Conservation (phyloP, 2,888 invertebrate species). For the Phragmatobia fuliginosa region DNA sequence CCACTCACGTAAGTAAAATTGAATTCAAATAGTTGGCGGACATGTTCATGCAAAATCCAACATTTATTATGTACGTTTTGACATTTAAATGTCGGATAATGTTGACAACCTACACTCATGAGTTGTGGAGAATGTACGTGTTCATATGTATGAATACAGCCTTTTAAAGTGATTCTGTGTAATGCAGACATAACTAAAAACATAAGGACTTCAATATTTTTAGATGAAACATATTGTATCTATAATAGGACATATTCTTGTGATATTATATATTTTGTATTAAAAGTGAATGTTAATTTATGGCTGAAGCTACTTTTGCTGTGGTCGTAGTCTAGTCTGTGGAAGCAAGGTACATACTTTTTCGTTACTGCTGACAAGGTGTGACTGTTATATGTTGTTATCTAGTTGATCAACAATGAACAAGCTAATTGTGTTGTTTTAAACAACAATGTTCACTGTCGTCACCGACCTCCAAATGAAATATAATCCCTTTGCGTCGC, state of each 20-base stretch:
- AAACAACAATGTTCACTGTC: conserved; percentile 63
- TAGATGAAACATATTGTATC: neutral
- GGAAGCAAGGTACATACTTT: conserved; percentile 1
- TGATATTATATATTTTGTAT: neutral
- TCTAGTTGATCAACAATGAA: conserved; percentile 71
- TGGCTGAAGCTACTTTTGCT: conserved; percentile 15
- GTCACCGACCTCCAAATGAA: conserved; percentile 56
- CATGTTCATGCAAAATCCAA: conserved; percentile 61
- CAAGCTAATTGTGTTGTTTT: conserved; percentile 77
- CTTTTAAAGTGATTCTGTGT: neutral
- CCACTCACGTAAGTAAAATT: conserved; percentile 85
- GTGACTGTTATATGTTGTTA: conserved; percentile 70
- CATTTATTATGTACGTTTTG: conserved; percentile 50
- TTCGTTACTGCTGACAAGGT: conserved; percentile 61
- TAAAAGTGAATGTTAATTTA: conserved; percentile 14
- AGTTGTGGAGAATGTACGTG: conserved; percentile 26
- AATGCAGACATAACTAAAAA: neutral
- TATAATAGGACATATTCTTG: neutral
- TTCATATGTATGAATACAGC: conserved; percentile 24
- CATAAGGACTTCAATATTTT: neutral
- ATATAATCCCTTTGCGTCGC: conserved; percentile 52
- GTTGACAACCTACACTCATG: conserved; percentile 43
- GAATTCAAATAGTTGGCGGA: conserved; percentile 76
- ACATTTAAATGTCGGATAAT: conserved; percentile 49
- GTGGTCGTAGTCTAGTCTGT: neutral